Evolutionary conservation across 2,113 vertebrate genomes (phyloP), one percentile per base, ranked within the genome.

Genomic region (Strix uralensis): DNA sequence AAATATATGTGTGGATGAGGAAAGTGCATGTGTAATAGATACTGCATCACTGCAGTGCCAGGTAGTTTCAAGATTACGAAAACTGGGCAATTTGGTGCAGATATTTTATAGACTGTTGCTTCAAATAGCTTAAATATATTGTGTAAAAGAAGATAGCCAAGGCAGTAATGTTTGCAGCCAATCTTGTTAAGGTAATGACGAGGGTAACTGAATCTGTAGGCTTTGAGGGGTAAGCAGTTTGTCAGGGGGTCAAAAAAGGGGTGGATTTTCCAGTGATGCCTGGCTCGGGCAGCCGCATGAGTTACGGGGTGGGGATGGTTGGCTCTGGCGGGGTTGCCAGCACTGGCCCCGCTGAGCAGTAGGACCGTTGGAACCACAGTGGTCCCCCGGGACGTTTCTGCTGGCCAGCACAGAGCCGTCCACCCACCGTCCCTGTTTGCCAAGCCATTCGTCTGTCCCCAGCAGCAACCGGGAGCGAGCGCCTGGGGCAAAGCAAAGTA

Each of bases 391-490:
- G n/a, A 32, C 7, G 4, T 30, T 74, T 23, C 51, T 47, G 22
- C 55, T 75, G 61, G 29, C 25, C 11, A 8, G 23, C 47, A 10
- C 4, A 0, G 70, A 78, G 65, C 54, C 21, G 0, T 32, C 27
- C 10, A 5, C 20, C 0, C 30, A 2, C 19, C 6, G 0, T 7
- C 44, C 54, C 5, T 2, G 75, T 32, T 40, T 12, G 21, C 25
- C 66, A 44, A 81, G 40, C 47, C 42, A 1, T 8, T 42, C 7
- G 1, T 42, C 46, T 15, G 27, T 44, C n/a, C 63, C 21, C 63
- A 30, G 55, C 38, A 51, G 30, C 61, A 30, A 8, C 12, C 0
- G 0, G 23, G 11, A n/a, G 2, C 5, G 2, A 32, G 61, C 4
- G 0, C 47, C n/a, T 6, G 12, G 9, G 32, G 18, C 21, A 65